Evolutionary conservation across 2,888 invertebrate species (phyloP).

Genomic region (Hirudinaria manillensis): DNA sequence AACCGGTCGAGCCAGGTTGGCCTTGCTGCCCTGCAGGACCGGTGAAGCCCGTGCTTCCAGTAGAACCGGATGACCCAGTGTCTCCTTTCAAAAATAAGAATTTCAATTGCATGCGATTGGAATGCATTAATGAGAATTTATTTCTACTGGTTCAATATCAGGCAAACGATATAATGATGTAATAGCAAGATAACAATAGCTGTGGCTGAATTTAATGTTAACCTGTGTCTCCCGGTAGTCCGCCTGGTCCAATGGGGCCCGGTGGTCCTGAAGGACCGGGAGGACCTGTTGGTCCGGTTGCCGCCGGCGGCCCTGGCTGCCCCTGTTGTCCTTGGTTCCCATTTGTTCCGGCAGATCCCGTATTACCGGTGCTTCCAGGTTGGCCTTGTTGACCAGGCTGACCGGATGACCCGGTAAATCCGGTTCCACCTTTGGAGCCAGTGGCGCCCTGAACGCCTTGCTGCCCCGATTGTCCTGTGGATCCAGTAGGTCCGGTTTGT

Average conservation of each 20-base stretch:
- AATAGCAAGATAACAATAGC: too few species aligned
- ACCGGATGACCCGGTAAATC: conserved; percentile 28
- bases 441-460: conserved; percentile 24
- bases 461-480: conserved; percentile 29
- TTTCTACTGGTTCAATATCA: background rate
- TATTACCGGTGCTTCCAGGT: conserved; percentile 28
- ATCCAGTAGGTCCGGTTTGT: conserved; percentile 28
- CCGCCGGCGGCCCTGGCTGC: conserved; percentile 17
- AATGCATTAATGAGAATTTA: too few species aligned
- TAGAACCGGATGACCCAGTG: conserved; percentile 34
- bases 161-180: conserved; percentile 41
- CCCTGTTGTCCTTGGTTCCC: conserved; percentile 15
- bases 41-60: conserved; percentile 46
- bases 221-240: conserved; percentile 25
- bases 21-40: conserved; percentile 33
- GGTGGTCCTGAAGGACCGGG: conserved; percentile 40
- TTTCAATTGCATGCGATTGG: conserved; percentile 17
- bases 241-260: conserved; percentile 36
- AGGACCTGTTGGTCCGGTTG: conserved; percentile 8
- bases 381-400: conserved; percentile 14
- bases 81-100: conserved; percentile 34
- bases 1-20: conserved; percentile 20
- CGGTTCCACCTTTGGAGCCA: conserved; percentile 25
- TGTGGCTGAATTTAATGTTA: conserved; percentile 30
- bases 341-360: conserved; percentile 40